Evolutionary conservation across 2,797 vertebrate genomes (phyloP), one percentile per base, ranked within the genome.

Genomic region (Merluccius polli): DNA sequence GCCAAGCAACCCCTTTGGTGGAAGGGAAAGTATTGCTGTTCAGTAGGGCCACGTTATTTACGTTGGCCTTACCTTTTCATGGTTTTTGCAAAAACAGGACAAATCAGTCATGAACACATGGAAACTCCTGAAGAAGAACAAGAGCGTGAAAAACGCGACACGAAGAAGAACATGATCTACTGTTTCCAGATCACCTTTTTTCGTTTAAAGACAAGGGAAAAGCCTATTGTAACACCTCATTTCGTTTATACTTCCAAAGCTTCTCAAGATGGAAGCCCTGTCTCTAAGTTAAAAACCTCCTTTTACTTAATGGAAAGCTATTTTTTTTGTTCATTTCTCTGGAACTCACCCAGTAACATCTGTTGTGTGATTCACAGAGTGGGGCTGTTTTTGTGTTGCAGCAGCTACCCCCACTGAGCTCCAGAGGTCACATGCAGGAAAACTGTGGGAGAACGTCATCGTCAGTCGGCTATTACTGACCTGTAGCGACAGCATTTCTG

Each of bases 291-390:
- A 18, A 73, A 89, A 80, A 73, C 70, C 75, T 77, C 67, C 30
- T 81, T 59, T 3, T 59, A n/a, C 52, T 48, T 48, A 77, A 74
- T 72, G 73, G 77, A 52, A 77, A 76, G 72, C 15, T 70, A 11
- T 79, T 63, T 31, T 63, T 29, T 32, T 77, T n/a, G 21, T 59
- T 59, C n/a, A 59, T 59, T 6, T n/a, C 44, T 59, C 21, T 84
- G 69, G 65, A 74, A 84, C 84, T 78, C 75, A 79, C 80, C 79
- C 81, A 77, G 68, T 36, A 81, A 59, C 76, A 69, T 78, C 86
- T 83, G 75, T 88, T 85, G 83, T 81, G 82, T 84, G 82, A 87
- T 84, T 87, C 85, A 84, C 77, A 70, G 41, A 24, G 27, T 38
- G 70, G 68, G 70, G 72, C 70, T 79, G 81, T 75, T 72, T 86